Evolutionary conservation across 2,113 vertebrate species (phyloP), one percentile per base, ranked within the genome.

Genomic region (Catharus fuscescens): DNA sequence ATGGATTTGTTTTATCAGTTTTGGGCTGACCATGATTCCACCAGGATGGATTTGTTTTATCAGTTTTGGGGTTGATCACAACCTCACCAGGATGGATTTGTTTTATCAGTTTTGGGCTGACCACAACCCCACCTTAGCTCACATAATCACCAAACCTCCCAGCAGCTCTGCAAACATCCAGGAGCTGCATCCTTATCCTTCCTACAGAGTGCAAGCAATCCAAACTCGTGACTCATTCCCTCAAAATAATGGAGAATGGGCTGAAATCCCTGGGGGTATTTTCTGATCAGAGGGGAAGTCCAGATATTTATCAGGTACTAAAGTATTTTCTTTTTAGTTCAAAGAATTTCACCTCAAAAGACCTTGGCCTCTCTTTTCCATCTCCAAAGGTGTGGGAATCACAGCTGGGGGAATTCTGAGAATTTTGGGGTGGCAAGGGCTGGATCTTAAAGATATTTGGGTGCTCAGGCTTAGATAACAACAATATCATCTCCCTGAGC

Each of bases 241-340:
- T 85, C 73, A 76, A 73, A 67, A 42, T 36, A 72, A n/a, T 34
- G 70, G 53, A 85, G 80, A 86, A 45, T 20, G 25, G 59, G 54
- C 38, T 92, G 71, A 34, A 48, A 82, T 48, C 81, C 66, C 70
- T 61, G 62, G 45, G 81, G 80, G 25, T 29, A 8, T 57, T 77
- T 12, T 20, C 38, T 47, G 36, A 91, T 81, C 53, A 21, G 85
- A 92, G 85, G 66, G 71, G 15, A 94, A 88, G 45, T 72, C 62
- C 71, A 92, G 90, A 80, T 94, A 52, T 81, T 94, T 95, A 82
- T 94, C 54, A 5, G 40, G 48, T 34, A 48, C 40, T 48, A 29
- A 93, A 82, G 36, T 94, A 38, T 82, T 95, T 87, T 76, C 18
- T 0, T 44, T 93, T 59, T 26, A n/a, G 44, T 59, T 85, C 66